These are phyloP conservation scores for Sipha flava DNA, from an alignment of 1,140 invertebrate species.

Conservation along the genomic window DNA sequence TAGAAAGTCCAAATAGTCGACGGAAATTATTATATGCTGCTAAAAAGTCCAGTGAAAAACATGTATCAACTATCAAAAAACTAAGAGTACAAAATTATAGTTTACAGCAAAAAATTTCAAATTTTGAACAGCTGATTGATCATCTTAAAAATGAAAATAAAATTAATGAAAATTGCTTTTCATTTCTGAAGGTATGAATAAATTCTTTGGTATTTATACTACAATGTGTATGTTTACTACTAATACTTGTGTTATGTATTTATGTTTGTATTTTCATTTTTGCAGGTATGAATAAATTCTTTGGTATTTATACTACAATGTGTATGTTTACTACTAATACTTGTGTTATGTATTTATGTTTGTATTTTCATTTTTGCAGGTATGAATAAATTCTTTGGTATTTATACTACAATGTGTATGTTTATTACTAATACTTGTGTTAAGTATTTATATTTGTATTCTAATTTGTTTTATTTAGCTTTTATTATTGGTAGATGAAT, in stretches of 20 bases:
- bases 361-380: background rate
- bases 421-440: too few species aligned
- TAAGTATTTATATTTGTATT: too few species aligned
- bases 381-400: background rate
- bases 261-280: too few species aligned
- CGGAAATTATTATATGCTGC: background rate
- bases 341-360: too few species aligned
- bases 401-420: too few species aligned
- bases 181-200: background rate
- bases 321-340: too few species aligned
- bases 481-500: too few species aligned
- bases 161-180: background rate
- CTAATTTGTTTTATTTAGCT: too few species aligned
- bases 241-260: too few species aligned
- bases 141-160: background rate
- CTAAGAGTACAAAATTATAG: background rate
- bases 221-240: too few species aligned
- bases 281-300: background rate
- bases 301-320: too few species aligned
- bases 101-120: background rate
- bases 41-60: background rate
- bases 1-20: background rate
- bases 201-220: background rate
- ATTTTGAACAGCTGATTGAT: background rate
- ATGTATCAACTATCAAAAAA: background rate